Percentiles rank a stretch among this genome's conserved stretches.
phyloP scores from a whole-genome alignment of 2,113 vertebrate genomes.

The Pomatorhinus ruficollis region DNA sequence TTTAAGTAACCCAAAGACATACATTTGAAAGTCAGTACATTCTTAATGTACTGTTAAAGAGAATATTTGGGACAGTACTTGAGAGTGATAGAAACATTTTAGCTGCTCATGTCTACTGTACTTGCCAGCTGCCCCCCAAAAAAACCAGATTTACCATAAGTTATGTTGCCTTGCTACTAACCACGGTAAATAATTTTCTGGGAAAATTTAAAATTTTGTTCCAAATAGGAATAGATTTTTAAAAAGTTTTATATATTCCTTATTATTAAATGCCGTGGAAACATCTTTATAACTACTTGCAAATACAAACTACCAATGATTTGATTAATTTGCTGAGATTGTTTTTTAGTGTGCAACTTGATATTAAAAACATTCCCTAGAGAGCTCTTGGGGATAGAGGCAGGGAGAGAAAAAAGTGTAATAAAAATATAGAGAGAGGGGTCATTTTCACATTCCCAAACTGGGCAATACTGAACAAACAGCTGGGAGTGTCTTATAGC shows the following conservation, averaged over 20 bases:
- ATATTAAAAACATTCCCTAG: not conserved
- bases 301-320: not conserved
- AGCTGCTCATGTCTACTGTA: accelerated
- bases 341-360: not conserved
- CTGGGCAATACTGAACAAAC: not conserved
- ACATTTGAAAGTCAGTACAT: not conserved
- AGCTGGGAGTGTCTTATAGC: not conserved
- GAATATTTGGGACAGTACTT: not conserved
- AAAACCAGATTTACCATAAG: not conserved
- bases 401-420: not conserved
- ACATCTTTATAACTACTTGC: not conserved
- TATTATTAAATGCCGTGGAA: not conserved
- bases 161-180: not conserved
- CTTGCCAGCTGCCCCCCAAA: not conserved
- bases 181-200: not conserved
- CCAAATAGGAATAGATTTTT: not conserved
- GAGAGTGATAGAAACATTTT: not conserved
- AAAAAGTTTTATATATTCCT: not conserved
- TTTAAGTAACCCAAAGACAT: not conserved
- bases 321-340: not conserved
- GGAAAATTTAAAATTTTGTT: not conserved
- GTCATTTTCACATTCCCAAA: not conserved
- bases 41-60: not conserved
- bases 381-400: not conserved
- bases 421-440: not conserved